Conservation (phyloP, 2,113 vertebrate species). For the Diphyllodes magnificus region DNA sequence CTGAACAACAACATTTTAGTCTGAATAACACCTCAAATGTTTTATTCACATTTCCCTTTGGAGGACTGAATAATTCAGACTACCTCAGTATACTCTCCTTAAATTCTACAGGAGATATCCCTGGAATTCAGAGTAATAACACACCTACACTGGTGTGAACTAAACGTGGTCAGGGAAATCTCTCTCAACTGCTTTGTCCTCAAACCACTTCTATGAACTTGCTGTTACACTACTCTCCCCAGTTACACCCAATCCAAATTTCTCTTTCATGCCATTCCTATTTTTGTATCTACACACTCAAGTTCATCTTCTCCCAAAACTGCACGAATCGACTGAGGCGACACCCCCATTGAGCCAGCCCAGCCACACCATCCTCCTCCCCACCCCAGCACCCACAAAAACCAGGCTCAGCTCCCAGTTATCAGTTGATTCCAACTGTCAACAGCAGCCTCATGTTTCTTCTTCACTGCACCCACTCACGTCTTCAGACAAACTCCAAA, state of each 20-base stretch:
- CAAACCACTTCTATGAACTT: not conserved
- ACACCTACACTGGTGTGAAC: not conserved
- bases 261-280: not conserved
- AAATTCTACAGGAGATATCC: not conserved
- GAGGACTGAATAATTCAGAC: not conserved
- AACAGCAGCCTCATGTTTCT: conserved; percentile 5
- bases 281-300: not conserved
- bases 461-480: not conserved
- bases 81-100: not conserved
- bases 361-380: not conserved
- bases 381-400: not conserved
- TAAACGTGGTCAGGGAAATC: fast-evolving
- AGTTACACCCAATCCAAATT: not conserved
- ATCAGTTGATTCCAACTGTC: not conserved
- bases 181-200: not conserved
- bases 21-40: not conserved
- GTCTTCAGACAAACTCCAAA: not conserved
- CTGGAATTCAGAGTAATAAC: not conserved
- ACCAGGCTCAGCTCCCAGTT: not conserved
- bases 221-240: not conserved
- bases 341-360: not conserved
- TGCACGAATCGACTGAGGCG: not conserved
- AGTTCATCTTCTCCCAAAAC: not conserved
- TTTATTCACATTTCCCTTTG: not conserved
- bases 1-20: not conserved